phyloP scores from a whole-genome alignment of 2,797 vertebrate species.

The Peromyscus melanophrys region DNA sequence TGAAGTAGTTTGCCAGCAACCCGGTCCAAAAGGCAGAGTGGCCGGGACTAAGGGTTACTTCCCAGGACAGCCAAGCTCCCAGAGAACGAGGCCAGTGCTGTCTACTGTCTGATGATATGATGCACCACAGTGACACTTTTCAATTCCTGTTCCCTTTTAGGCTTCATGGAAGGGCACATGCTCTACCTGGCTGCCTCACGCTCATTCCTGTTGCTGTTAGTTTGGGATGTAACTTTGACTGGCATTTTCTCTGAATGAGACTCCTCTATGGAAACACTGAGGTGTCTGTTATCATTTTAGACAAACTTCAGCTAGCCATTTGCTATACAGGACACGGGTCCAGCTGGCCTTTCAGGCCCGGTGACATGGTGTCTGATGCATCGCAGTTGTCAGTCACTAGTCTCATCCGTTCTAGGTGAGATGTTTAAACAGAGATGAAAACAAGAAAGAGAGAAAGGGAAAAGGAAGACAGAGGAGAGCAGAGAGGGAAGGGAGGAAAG shows the following conservation, averaged over 20 bases:
- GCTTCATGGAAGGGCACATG: neutral
- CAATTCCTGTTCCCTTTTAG: fast-evolving
- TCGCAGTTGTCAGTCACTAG: fast-evolving
- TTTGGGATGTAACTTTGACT: neutral
- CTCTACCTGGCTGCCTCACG: fast-evolving
- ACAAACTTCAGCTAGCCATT: fast-evolving
- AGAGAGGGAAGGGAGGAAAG: fast-evolving
- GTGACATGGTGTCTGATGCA: fast-evolving
- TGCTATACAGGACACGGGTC: neutral
- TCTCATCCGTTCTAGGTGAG: neutral
- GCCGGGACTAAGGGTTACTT: fast-evolving
- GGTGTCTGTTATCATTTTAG: neutral
- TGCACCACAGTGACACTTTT: fast-evolving
- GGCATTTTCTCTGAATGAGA: no score
- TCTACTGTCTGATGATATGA: fast-evolving
- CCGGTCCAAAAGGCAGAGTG: fast-evolving
- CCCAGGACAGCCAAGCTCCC: neutral
- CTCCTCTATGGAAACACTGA: neutral
- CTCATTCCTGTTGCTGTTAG: neutral
- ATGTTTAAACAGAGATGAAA: neutral
- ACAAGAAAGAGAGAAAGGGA: neutral
- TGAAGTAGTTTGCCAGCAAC: fast-evolving
- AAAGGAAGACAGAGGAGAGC: no score
- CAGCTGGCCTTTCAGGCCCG: fast-evolving
- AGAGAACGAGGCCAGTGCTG: fast-evolving